Evolutionary conservation across 1,140 invertebrate species (phyloP).

Genomic region (Gonioctena quinquepunctata): DNA sequence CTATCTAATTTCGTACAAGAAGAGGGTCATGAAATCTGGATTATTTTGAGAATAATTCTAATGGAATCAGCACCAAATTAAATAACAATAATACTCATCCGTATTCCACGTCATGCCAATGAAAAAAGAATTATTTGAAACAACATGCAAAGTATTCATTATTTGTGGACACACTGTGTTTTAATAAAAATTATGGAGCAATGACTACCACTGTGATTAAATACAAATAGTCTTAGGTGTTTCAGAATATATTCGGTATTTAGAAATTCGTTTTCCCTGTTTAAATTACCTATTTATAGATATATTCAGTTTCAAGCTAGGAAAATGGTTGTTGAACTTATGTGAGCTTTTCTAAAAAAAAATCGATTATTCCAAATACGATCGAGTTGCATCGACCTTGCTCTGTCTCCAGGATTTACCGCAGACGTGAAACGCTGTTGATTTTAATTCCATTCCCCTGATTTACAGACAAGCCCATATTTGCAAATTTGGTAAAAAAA

Average conservation of each 20-base stretch:
- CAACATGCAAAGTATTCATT: not conserved
- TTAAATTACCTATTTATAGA: not conserved
- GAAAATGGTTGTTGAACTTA: not conserved
- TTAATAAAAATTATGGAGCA: constrained; percentile 51
- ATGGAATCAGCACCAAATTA: not conserved
- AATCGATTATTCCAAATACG: too few species aligned
- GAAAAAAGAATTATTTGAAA: not conserved
- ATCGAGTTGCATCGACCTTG: too few species aligned
- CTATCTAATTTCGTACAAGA: not conserved
- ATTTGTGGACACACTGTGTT: constrained; percentile 3
- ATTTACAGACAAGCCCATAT: too few species aligned
- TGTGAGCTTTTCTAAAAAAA: too few species aligned
- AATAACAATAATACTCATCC: not conserved
- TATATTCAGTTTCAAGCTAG: not conserved
- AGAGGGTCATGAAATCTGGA: not conserved
- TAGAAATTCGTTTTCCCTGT: constrained; percentile 20
- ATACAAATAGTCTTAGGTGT: constrained; percentile 41
- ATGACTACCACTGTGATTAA: constrained; percentile 57
- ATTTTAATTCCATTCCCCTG: too few species aligned
- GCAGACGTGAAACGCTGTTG: too few species aligned
- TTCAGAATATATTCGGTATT: constrained; percentile 44
- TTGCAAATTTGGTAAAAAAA: too few species aligned
- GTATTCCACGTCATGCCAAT: not conserved
- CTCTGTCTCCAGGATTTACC: too few species aligned
- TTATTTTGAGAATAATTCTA: not conserved